Conservation (phyloP, 2,888 invertebrate genomes). For the Acutogordius australiensis region DNA sequence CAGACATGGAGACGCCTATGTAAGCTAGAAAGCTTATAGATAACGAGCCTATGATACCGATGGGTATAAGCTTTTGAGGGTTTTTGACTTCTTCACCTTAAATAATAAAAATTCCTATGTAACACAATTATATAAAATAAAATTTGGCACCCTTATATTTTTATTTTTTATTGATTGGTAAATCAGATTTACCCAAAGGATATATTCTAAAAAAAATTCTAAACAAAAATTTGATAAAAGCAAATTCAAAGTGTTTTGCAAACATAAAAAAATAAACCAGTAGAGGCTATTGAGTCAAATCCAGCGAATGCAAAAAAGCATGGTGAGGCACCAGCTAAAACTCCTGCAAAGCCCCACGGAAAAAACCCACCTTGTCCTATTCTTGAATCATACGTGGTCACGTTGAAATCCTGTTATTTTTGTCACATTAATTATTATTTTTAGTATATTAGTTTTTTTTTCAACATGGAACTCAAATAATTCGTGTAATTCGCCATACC, state of each 20-base stretch:
- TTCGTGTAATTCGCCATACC: no score
- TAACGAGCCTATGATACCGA: slow-evolving; percentile 56
- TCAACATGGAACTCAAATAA: no score
- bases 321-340: slow-evolving; percentile 25
- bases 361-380: slow-evolving; percentile 53
- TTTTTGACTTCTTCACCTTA: slow-evolving; percentile 68
- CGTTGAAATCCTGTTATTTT: no score
- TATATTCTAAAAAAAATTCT: slow-evolving; percentile 24
- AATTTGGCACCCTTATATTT: no score
- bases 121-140: no score
- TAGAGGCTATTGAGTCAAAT: slow-evolving; percentile 46
- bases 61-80: slow-evolving; percentile 59
- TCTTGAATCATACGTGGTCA: no score
- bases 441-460: no score
- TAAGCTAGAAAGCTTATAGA: slow-evolving; percentile 55
- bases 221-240: background rate
- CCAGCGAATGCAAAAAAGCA: slow-evolving; percentile 74
- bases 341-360: slow-evolving; percentile 47
- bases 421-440: no score
- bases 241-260: background rate
- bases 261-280: slow-evolving; percentile 20
- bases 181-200: slow-evolving; percentile 44
- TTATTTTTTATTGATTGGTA: background rate
- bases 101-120: slow-evolving; percentile 10
- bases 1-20: slow-evolving; percentile 55